phyloP scores from a whole-genome alignment of 2,888 invertebrate genomes.

The Celastrina argiolus region DNA sequence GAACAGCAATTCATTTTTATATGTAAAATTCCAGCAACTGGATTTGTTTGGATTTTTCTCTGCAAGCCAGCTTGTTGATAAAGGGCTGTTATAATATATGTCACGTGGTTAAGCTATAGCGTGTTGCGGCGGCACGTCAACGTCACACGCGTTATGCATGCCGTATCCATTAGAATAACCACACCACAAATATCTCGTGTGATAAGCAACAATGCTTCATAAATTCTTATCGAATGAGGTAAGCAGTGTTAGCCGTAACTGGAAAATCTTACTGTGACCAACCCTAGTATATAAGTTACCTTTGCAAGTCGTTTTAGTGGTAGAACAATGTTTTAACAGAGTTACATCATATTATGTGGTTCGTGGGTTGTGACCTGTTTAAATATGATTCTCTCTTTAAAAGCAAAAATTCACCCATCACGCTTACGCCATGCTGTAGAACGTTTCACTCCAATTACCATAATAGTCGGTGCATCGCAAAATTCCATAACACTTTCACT shows the following conservation, averaged over 20 bases:
- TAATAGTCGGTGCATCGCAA: constrained; percentile 55
- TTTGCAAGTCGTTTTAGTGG: background rate
- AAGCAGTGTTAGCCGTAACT: background rate
- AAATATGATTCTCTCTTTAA: background rate
- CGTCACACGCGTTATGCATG: background rate
- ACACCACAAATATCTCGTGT: background rate
- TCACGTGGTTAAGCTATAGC: background rate
- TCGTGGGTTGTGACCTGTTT: too few relatives aligned
- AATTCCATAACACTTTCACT: constrained; percentile 68
- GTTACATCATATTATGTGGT: background rate
- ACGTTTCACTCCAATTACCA: constrained; percentile 63
- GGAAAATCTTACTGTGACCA: background rate
- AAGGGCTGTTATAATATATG: background rate
- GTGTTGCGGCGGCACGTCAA: background rate
- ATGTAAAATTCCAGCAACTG: too few relatives aligned
- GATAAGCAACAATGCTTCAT: background rate
- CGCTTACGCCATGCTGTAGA: constrained; percentile 25
- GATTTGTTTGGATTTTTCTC: too few relatives aligned
- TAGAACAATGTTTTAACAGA: background rate
- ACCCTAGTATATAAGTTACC: background rate
- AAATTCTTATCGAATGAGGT: background rate
- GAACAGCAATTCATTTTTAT: too few relatives aligned
- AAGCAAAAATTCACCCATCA: constrained; percentile 24
- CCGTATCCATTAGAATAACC: background rate
- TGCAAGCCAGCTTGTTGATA: background rate